A percentile compares a stretch with the other conserved stretches of the same genome.
Evolutionary conservation across 2,113 vertebrate species (phyloP).

Genomic region (Strix uralensis): DNA sequence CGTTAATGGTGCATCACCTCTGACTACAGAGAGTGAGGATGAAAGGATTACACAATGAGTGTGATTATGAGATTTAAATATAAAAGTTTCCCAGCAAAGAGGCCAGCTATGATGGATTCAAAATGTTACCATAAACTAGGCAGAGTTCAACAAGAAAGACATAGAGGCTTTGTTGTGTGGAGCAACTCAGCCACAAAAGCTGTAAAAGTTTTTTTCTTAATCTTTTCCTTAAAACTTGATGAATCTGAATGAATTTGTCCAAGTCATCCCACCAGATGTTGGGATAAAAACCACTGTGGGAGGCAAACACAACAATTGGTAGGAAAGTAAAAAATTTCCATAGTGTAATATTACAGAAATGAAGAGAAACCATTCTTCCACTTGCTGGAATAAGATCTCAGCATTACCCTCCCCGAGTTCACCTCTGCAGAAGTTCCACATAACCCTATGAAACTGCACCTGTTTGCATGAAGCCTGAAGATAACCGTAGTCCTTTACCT

Average conservation of each 20-base stretch:
- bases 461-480: neutral
- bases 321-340: neutral
- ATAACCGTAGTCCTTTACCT: fast-evolving
- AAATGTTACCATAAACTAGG: neutral
- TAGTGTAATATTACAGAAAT: neutral
- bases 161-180: neutral
- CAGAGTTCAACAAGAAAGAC: neutral
- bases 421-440: neutral
- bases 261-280: neutral
- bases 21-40: neutral
- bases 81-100: neutral
- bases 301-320: neutral
- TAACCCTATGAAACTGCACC: neutral
- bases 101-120: neutral
- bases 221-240: neutral
- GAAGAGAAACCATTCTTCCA: neutral
- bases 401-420: neutral
- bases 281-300: neutral
- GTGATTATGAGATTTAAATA: neutral
- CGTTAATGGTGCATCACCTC: neutral
- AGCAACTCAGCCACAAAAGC: neutral
- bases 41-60: neutral
- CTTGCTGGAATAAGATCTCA: neutral
- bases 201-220: neutral
- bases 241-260: neutral